Conservation (phyloP, 2,113 vertebrate genomes). For the Mobula birostris region DNA sequence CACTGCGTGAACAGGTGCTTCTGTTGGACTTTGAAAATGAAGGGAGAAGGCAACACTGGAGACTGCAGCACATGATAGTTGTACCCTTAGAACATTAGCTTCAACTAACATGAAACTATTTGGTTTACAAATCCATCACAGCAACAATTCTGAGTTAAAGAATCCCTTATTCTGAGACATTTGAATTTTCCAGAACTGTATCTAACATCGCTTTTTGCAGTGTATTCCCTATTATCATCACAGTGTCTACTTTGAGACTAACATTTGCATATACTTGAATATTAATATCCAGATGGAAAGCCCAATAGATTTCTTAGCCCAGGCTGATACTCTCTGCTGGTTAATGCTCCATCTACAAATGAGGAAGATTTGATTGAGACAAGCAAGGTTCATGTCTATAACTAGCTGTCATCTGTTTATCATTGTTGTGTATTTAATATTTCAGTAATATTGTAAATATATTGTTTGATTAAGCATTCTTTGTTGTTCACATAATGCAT, state of each 20-base stretch:
- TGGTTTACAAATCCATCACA: not conserved
- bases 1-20: slow-evolving; percentile 15
- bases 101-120: not conserved
- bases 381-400: not conserved
- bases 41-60: not conserved
- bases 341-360: not conserved
- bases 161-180: not conserved
- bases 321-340: slow-evolving; percentile 27
- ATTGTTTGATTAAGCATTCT: no score
- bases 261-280: no score
- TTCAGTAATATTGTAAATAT: no score
- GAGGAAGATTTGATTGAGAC: not conserved
- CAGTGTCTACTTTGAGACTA: not conserved
- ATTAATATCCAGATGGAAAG: no score
- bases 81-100: not conserved
- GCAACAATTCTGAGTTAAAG: not conserved
- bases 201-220: no score
- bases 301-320: not conserved
- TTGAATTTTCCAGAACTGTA: not conserved
- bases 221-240: no score
- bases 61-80: not conserved
- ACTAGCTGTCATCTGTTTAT: not conserved
- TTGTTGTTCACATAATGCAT: no score
- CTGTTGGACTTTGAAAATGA: not conserved
- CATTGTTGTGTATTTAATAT: no score